Percentiles rank a stretch among this genome's conserved stretches.
These are phyloP conservation scores for Macrosoma leucophasiata DNA, from an alignment of 2,888 invertebrate genomes.

Conservation along the genomic window DNA sequence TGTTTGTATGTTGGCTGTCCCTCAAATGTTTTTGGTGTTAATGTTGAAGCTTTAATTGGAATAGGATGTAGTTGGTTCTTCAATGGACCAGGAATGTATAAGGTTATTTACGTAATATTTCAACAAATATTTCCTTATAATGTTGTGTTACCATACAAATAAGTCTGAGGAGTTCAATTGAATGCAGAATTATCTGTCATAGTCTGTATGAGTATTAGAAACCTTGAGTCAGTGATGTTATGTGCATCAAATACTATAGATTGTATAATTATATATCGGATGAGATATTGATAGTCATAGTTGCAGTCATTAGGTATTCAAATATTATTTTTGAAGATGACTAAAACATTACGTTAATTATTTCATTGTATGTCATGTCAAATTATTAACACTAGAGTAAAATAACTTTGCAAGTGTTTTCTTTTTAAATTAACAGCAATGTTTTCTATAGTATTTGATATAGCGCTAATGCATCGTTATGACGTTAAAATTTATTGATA, in stretches of 20 bases:
- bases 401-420: not conserved
- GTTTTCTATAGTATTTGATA: not conserved
- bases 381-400: not conserved
- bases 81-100: conserved; percentile 10
- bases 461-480: conserved; percentile 1
- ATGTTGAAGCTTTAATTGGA: conserved; percentile 39
- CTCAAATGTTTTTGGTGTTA: conserved; percentile 24
- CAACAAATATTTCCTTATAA: no score
- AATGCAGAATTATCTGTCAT: not conserved
- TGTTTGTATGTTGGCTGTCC: conserved; percentile 30
- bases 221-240: conserved; percentile 32
- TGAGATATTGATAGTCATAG: no score
- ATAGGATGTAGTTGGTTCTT: conserved; percentile 49
- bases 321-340: no score
- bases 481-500: not conserved
- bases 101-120: not conserved
- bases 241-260: not conserved
- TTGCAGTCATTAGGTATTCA: no score
- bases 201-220: conserved; percentile 14
- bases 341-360: no score
- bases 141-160: not conserved
- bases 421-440: not conserved
- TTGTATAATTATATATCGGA: not conserved
- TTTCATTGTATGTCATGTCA: conserved; percentile 1
- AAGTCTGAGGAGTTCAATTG: not conserved